phyloP scores from a whole-genome alignment of 2,113 vertebrate species.

The Strix aluco region DNA sequence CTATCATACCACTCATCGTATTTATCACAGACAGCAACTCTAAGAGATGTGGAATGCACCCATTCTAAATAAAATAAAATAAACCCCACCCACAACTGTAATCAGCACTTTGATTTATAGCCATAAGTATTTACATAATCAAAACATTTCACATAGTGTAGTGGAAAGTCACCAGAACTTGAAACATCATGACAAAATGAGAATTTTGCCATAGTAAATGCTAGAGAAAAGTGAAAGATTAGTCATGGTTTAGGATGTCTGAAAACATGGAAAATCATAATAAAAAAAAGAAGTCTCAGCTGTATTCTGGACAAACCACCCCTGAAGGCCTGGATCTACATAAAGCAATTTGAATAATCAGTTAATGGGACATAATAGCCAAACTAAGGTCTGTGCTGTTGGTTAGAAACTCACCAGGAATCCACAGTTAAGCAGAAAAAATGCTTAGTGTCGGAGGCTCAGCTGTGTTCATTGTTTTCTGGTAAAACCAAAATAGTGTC shows the following conservation, averaged over 20 bases:
- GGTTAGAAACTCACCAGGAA: constrained; percentile 12
- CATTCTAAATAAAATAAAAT: neutral
- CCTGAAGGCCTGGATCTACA: constrained; percentile 12
- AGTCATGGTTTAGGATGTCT: neutral
- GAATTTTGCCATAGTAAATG: neutral
- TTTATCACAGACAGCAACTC: neutral
- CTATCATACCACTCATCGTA: neutral
- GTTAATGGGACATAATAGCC: neutral
- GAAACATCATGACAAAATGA: neutral
- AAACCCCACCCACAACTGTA: neutral
- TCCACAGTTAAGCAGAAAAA: neutral
- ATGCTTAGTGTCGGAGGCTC: neutral
- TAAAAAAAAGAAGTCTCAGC: neutral
- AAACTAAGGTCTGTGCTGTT: neutral
- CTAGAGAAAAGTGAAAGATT: neutral
- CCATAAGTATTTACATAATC: neutral
- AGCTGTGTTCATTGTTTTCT: constrained; percentile 36
- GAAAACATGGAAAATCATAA: neutral
- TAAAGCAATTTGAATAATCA: constrained; percentile 20
- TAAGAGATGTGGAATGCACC: neutral
- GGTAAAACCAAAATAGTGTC: constrained; percentile 18
- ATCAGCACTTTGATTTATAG: neutral
- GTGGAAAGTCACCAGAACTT: neutral
- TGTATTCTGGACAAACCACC: neutral
- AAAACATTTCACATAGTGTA: neutral